Base-by-base conservation (phyloP, 2,797 vertebrate genomes). In the Leuciscus waleckii region DNA sequence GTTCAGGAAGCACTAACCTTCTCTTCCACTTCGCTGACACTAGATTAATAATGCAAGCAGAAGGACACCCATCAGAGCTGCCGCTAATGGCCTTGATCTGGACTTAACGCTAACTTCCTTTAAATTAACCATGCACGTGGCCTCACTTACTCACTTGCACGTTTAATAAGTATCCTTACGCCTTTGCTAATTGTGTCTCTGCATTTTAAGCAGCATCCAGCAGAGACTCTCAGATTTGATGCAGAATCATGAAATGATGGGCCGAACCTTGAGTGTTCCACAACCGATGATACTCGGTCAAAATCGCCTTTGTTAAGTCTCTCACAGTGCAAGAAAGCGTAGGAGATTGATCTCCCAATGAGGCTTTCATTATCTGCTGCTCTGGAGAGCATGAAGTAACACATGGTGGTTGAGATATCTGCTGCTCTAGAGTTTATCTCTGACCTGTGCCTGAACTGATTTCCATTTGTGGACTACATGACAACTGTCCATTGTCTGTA, bases 31-130 rank as follows among this genome's bases (percentile, higher is more conserved):
- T 65, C 6, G 0, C 56, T 70, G 54, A 8, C 58, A 56, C 7
- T 73, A 21, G 26, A 82, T 88, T 79, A 88, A 79, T 84, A 88
- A 86, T 75, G 56, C 78, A 86, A 68, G 54, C 73, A 58, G 67
- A 79, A 63, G n/a, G 65, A 39, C 69, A 65, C 68, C 23, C 68
- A 71, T 81, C 82, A 82, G 69, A 69, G 26, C 19, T 13, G 17
- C 39, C 8, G n/a, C 51, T 79, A 71, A 43, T 85, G 69, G 63
- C 41, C 74, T 67, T 69, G 4, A 79, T 74, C 67, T 65, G 56
- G 8, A 88, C 39, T 70, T 75, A 41, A 68, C 2, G 8, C 43
- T 78, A 46, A 35, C 49, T 79, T 65, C 13, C 26, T 63, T 29
- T 69, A 56, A 75, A 49, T 84, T 19, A 51, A 23, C 63, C 17